These are phyloP conservation scores for Albula goreensis DNA, from an alignment of 2,113 vertebrate genomes.

Conservation along the genomic window DNA sequence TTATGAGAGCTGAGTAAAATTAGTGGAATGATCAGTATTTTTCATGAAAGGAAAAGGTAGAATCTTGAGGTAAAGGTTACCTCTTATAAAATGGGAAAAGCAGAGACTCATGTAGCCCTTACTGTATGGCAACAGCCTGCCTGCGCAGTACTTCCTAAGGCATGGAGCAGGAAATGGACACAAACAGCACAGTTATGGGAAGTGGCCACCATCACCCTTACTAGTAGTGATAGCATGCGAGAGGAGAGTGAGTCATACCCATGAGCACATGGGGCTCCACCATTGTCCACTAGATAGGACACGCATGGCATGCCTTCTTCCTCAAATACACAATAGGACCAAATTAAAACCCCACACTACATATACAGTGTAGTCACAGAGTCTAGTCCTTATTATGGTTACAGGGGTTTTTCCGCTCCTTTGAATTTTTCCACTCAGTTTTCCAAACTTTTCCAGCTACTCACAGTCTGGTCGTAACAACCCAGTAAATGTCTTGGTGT, in stretches of 20 bases:
- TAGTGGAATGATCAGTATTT: background rate
- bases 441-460: background rate
- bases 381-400: constrained; percentile 55
- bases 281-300: constrained; percentile 67
- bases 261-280: constrained; percentile 38
- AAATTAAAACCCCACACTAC: constrained; percentile 49
- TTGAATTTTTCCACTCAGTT: background rate
- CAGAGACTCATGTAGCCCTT: background rate
- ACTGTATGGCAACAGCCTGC: no score
- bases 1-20: background rate
- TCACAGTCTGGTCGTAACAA: constrained; percentile 12
- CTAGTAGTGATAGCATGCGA: constrained; percentile 63
- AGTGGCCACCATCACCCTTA: constrained; percentile 75
- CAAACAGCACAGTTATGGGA: constrained; percentile 69
- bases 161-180: constrained; percentile 82
- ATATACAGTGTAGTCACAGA: background rate
- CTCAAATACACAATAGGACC: constrained; percentile 66
- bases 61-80: background rate
- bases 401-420: constrained; percentile 45
- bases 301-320: constrained; percentile 52
- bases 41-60: background rate
- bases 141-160: constrained; percentile 41
- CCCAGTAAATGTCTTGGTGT: background rate
- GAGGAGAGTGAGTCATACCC: constrained; percentile 44
- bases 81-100: no score